Percentiles rank a stretch among this genome's conserved stretches.
Conservation (phyloP, 2,888 invertebrate species). For the Drosophila macrospina region DNA sequence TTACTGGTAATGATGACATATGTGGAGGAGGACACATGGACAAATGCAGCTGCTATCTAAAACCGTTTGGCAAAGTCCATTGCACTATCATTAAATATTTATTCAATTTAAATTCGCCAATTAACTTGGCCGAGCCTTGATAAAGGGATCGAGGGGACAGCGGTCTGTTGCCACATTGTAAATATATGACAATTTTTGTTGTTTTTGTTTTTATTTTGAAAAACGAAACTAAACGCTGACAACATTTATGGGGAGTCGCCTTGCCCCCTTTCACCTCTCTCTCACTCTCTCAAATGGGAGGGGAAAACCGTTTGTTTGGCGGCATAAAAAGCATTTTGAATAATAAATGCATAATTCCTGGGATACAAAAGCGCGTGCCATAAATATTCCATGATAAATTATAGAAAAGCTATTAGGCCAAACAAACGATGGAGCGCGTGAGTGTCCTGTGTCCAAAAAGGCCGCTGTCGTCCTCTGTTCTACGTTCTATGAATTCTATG, state of each 20-base stretch:
- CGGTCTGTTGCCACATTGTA: conserved; percentile 31
- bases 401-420: conserved; percentile 80
- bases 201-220: conserved; percentile 25
- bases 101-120: conserved; percentile 78
- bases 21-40: neutral
- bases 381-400: conserved; percentile 79
- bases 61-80: conserved; percentile 58
- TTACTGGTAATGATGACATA: conserved; percentile 42
- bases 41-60: conserved; percentile 38
- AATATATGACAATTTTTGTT: conserved; percentile 59
- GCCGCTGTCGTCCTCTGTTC: neutral
- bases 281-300: conserved; percentile 4
- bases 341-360: conserved; percentile 78
- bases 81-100: conserved; percentile 74
- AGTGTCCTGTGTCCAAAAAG: conserved; percentile 11
- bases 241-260: conserved; percentile 51
- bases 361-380: conserved; percentile 76
- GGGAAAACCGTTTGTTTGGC: conserved; percentile 35
- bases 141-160: neutral
- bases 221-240: conserved; percentile 68
- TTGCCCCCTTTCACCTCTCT: no score
- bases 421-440: conserved; percentile 62
- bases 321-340: conserved; percentile 69
- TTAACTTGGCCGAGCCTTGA: conserved; percentile 54
- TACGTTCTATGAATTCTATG: conserved; percentile 6